Evolutionary conservation across 1,140 invertebrate genomes (phyloP).

Genomic region (Caenorhabditis remanei): DNA sequence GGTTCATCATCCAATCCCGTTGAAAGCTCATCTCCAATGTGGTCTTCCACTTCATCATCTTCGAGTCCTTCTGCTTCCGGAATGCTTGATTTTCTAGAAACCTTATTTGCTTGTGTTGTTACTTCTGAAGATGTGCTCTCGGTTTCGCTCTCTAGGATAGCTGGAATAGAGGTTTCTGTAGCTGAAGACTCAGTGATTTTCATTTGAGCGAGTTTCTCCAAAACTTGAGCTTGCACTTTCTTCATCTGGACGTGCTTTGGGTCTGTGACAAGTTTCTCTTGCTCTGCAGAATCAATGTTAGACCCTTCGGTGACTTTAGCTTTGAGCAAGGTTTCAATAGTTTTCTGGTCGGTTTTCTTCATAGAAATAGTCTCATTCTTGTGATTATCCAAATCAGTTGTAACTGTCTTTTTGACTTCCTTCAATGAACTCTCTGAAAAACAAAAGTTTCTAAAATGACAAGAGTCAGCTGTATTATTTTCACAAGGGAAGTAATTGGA

Average conservation of each 20-base stretch:
- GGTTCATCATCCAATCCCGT: constrained; percentile 17
- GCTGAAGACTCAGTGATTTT: constrained; percentile 4
- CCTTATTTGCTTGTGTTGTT: neutral
- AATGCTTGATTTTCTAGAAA: constrained; percentile 42
- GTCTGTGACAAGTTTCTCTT: neutral
- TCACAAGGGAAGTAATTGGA: no score
- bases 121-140: neutral
- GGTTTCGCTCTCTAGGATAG: neutral
- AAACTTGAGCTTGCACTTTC: constrained; percentile 6
- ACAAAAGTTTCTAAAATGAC: neutral
- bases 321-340: neutral
- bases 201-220: constrained; percentile 19
- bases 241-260: constrained; percentile 5
- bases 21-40: constrained; percentile 38
- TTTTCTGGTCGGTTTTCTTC: constrained; percentile 36
- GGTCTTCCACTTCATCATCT: constrained; percentile 43
- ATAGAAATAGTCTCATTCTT: constrained; percentile 1
- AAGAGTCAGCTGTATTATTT: no score
- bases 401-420: neutral
- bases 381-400: neutral
- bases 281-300: neutral
- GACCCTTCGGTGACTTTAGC: neutral
- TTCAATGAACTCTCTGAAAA: constrained; percentile 1
- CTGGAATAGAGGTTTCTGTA: neutral
- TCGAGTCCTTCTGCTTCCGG: constrained; percentile 65